Percentiles rank a stretch among this genome's conserved stretches.
Evolutionary conservation across 2,888 invertebrate species (phyloP).

Genomic region (Fragum fragum): DNA sequence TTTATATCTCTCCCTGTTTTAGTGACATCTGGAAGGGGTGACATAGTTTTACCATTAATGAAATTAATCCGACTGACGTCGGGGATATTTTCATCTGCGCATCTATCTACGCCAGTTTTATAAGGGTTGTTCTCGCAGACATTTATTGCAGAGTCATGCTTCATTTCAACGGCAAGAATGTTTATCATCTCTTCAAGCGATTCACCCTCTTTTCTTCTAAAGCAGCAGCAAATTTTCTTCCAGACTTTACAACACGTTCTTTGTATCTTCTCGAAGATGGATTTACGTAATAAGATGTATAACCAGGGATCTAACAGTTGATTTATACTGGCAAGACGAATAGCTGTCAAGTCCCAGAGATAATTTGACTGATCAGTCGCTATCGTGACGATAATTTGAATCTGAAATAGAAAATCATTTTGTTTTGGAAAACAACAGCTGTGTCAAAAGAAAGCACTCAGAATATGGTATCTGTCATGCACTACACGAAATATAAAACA

Average conservation of each 20-base stretch:
- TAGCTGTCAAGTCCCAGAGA: conserved; percentile 78
- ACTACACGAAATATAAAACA: too few species aligned
- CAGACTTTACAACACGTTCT: background rate
- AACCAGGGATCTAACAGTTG: conserved; percentile 86
- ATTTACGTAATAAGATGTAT: conserved; percentile 84
- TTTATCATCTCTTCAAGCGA: conserved; percentile 5
- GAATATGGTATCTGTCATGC: too few species aligned
- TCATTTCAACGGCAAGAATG: conserved; percentile 3
- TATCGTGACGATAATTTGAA: conserved; percentile 79
- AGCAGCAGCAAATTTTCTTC: background rate
- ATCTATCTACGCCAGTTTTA: background rate
- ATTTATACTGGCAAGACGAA: conserved; percentile 85
- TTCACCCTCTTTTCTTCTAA: background rate
- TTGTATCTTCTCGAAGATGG: conserved; percentile 61
- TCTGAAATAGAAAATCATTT: conserved; percentile 58
- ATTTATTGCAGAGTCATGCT: background rate
- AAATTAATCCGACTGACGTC: conserved; percentile 4
- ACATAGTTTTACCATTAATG: background rate
- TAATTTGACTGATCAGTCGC: conserved; percentile 70
- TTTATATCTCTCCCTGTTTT: background rate
- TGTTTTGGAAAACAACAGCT: too few species aligned
- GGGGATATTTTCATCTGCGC: background rate
- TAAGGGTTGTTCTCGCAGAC: background rate
- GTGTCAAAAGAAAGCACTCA: too few species aligned
- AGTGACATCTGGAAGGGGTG: conserved; percentile 38